Evolutionary conservation across 1,140 invertebrate genomes (phyloP).

Genomic region (Papilio dardanus): DNA sequence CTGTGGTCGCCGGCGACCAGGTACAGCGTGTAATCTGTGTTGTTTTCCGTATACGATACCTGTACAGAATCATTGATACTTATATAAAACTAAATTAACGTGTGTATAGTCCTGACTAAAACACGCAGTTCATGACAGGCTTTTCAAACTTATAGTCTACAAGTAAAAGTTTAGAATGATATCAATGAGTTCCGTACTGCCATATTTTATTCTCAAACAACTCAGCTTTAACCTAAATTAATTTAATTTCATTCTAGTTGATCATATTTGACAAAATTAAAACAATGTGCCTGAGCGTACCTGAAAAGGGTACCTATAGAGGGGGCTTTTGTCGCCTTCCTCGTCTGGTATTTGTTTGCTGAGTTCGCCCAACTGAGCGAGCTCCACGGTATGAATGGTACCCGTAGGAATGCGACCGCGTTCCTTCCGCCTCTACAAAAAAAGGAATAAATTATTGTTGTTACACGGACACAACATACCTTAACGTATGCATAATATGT

Average conservation of each 20-base stretch:
- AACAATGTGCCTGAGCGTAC: constrained; percentile 48
- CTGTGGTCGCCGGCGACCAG: constrained; percentile 87
- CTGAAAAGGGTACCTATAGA: constrained; percentile 74
- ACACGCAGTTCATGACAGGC: no score
- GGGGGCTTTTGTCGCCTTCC: constrained; percentile 64
- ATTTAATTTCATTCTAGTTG: no score
- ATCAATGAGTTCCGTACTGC: no score
- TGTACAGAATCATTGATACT: constrained; percentile 83
- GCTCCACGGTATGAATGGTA: constrained; percentile 89
- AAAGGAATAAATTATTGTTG: constrained; percentile 36
- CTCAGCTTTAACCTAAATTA: no score
- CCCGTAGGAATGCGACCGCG: constrained; percentile 89
- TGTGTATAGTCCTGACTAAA: no score
- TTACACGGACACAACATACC: not conserved
- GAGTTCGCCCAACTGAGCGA: constrained; percentile 84
- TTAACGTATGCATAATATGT: not conserved
- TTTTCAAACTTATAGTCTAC: no score
- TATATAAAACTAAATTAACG: not conserved
- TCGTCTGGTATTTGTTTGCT: constrained; percentile 68
- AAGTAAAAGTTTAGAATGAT: no score
- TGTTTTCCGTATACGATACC: constrained; percentile 89
- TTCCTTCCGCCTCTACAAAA: constrained; percentile 88
- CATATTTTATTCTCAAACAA: no score
- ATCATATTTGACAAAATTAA: constrained; percentile 9
- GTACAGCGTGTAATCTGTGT: constrained; percentile 89